A percentile compares a stretch with the other conserved stretches of the same genome.
These are phyloP conservation scores for Pelobates cultripes DNA, from an alignment of 2,797 vertebrate genomes.

Conservation along the genomic window DNA sequence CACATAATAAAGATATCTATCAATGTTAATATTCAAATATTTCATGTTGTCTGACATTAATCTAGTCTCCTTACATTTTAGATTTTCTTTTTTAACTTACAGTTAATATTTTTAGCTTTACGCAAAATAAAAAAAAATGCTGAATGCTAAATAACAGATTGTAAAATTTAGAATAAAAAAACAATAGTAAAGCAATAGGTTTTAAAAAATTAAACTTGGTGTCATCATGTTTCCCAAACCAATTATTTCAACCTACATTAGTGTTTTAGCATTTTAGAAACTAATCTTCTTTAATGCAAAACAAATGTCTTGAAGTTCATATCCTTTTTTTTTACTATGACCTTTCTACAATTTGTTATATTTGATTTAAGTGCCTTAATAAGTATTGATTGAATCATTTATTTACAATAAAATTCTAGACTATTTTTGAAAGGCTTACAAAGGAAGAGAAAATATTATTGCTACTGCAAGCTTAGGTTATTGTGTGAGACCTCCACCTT, in stretches of 20 bases:
- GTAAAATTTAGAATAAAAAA: too few species aligned
- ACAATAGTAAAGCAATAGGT: too few species aligned
- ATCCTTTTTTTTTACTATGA: conserved; percentile 34
- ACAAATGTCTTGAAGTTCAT: conserved; percentile 49
- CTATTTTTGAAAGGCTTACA: conserved; percentile 51
- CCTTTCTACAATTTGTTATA: conserved; percentile 48
- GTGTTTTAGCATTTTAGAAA: conserved; percentile 23
- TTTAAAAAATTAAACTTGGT: neutral
- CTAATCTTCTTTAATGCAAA: conserved; percentile 52
- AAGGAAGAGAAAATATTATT: conserved; percentile 53
- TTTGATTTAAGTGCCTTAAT: conserved; percentile 45
- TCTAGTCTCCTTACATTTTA: neutral
- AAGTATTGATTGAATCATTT: conserved; percentile 50
- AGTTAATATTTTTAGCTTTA: neutral
- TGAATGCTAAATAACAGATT: too few species aligned
- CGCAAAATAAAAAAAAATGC: too few species aligned
- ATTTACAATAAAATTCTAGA: conserved; percentile 52
- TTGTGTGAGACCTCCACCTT: conserved; percentile 35
- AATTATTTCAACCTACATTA: conserved; percentile 11
- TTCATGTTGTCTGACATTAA: neutral
- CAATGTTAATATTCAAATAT: neutral
- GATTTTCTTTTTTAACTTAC: neutral
- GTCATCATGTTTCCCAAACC: neutral
- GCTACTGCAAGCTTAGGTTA: conserved; percentile 35
- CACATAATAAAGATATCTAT: neutral